Percentiles rank a stretch among this genome's conserved stretches.
Conservation (phyloP, 2,113 vertebrate genomes). For the Albula glossodonta region DNA sequence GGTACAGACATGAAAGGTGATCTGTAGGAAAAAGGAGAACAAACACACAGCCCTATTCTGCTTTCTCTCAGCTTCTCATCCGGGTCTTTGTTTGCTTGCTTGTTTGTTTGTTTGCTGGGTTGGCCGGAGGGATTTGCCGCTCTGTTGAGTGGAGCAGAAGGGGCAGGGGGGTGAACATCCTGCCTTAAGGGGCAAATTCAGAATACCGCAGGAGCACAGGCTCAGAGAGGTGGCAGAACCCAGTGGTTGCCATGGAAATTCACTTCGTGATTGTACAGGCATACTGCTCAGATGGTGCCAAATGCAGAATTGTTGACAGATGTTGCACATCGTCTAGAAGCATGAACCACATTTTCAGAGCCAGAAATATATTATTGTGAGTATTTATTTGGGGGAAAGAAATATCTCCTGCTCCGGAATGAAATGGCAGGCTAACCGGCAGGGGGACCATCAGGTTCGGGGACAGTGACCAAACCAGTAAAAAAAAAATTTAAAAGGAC, state of each 20-base stretch:
- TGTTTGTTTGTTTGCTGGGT: conserved; percentile 10
- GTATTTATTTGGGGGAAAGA: background rate
- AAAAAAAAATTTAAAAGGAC: background rate
- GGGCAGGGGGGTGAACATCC: conserved; percentile 25
- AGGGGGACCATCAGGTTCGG: background rate
- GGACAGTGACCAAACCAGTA: background rate
- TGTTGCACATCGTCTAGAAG: conserved; percentile 39
- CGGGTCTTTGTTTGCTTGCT: background rate
- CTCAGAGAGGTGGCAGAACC: conserved; percentile 17
- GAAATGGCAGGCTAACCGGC: background rate
- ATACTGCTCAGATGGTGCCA: conserved; percentile 32
- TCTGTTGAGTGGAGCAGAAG: conserved; percentile 20
- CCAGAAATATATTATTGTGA: background rate
- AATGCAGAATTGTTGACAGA: conserved; percentile 34
- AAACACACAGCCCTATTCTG: background rate
- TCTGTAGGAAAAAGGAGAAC: background rate
- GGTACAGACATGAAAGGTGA: background rate
- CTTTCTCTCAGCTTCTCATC: no score
- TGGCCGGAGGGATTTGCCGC: background rate
- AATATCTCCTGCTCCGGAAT: background rate
- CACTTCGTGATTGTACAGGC: conserved; percentile 33
- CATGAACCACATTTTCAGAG: background rate
- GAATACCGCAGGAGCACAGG: conserved; percentile 30
- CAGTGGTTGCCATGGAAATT: conserved; percentile 54
- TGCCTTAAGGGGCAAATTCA: conserved; percentile 20